Base-by-base conservation (phyloP, 2,797 vertebrate genomes). In the Psittacula echo region DNA sequence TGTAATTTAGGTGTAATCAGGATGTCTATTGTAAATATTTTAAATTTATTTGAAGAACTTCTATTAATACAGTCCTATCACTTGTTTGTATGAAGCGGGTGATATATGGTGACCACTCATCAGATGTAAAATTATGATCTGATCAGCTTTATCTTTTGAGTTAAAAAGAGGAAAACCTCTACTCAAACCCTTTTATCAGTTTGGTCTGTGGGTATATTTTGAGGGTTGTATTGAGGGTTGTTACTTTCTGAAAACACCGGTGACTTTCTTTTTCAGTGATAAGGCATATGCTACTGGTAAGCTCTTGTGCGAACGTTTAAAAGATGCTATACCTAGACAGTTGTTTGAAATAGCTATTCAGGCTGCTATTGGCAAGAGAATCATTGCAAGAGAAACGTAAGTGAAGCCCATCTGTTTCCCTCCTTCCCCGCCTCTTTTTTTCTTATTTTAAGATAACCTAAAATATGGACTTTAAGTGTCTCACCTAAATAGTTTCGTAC, bases 301-400 rank as follows among this genome's bases (percentile, higher is more conserved):
- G 97, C 96, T 97, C 67, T 98, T 99, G 94, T 99, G 99, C 94
- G 99, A 99, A 95, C 98, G 98, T 51, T 98, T 99, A 39, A 98
- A 97, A 95, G 99, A 99, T 51, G 97, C 98, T 85, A 99, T 99
- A 94, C 99, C 99, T 5, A 98, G 99, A 77, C 99, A 99, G 83
- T 97, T 99, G 97, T 99, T 99, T 98, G 99, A 99, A 97, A 99
- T 99, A 51, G 99, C 99, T 24, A 96, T 99, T 42, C 99, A 99
- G 90, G 99, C 99, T 89, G 97, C 98, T 76, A 86, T 99, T 80
- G 99, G 99, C 80, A 99, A 97, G 95, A 99, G 99, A 95, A 90
- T 99, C 77, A 98, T 99, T 75, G 99, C 99, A 47, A 98, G 99
- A 97, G 99, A 99, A 98, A 99, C 99, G 99, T 99, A 96, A 99